Conservation (phyloP, 2,888 invertebrate species). For the Cantharis nigra region DNA sequence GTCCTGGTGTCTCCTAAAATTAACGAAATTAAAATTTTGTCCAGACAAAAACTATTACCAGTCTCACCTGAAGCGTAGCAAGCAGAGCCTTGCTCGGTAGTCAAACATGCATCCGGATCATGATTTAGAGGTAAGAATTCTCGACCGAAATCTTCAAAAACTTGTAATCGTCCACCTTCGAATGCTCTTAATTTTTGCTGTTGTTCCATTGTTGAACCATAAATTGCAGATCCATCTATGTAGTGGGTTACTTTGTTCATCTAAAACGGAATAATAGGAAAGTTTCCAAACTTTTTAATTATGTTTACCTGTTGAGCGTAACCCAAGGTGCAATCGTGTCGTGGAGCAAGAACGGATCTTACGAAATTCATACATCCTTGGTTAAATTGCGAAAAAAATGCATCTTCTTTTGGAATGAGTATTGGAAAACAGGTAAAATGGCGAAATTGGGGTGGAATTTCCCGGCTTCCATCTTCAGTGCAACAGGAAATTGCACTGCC, state of each 20-base stretch:
- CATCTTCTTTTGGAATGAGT: slow-evolving; percentile 62
- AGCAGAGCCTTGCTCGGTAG: slow-evolving; percentile 63
- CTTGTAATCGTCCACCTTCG: slow-evolving; percentile 65
- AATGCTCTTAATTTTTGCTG: slow-evolving; percentile 63
- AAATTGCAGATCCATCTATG: slow-evolving; percentile 74
- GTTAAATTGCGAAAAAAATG: slow-evolving; percentile 62
- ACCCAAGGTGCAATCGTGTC: slow-evolving; percentile 68
- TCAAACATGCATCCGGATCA: slow-evolving; percentile 68
- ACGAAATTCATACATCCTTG: slow-evolving; percentile 76
- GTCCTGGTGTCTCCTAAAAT: slow-evolving; percentile 72
- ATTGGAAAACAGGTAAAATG: slow-evolving; percentile 76
- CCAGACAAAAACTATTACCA: background rate
- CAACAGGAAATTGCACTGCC: slow-evolving; percentile 78
- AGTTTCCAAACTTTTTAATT: background rate
- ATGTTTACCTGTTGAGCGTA: slow-evolving; percentile 68
- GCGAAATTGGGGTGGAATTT: slow-evolving; percentile 59
- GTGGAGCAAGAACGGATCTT: slow-evolving; percentile 68
- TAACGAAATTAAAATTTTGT: background rate
- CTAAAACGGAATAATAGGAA: slow-evolving; percentile 49
- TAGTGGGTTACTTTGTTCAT: slow-evolving; percentile 78
- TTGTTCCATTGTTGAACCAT: slow-evolving; percentile 69
- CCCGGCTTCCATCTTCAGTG: slow-evolving; percentile 60
- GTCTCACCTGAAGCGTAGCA: slow-evolving; percentile 70
- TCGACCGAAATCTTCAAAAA: slow-evolving; percentile 69
- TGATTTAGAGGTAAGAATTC: slow-evolving; percentile 68